Conservation (phyloP, 2,113 vertebrate species). For the Arizona elegans region DNA sequence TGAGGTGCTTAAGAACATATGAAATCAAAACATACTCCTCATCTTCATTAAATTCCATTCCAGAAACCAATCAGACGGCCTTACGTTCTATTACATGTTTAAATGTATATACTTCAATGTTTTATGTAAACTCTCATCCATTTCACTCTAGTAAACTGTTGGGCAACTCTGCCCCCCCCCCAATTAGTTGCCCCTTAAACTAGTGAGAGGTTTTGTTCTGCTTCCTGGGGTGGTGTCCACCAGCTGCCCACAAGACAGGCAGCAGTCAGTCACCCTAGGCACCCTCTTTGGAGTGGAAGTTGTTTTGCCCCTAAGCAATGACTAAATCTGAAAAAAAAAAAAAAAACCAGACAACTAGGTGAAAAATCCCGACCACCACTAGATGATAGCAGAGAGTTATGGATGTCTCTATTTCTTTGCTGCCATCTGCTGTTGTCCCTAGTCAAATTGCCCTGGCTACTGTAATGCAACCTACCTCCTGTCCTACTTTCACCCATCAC, state of each 20-base stretch:
- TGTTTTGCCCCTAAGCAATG: not conserved
- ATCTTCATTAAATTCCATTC: not conserved
- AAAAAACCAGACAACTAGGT: not conserved
- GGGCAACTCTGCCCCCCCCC: not conserved
- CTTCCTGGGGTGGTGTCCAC: not conserved
- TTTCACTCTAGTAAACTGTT: not conserved
- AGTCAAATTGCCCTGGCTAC: not conserved
- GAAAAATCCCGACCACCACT: not conserved
- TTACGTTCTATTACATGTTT: slow-evolving; percentile 28
- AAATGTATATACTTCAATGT: not conserved
- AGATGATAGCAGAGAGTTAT: not conserved
- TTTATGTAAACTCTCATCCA: not conserved
- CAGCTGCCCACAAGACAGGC: not conserved
- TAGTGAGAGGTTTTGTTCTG: not conserved
- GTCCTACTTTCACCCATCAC: not conserved
- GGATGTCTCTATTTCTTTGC: not conserved
- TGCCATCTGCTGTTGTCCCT: not conserved
- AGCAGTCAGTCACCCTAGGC: not conserved
- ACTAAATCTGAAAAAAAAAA: not conserved
- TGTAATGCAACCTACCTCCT: not conserved
- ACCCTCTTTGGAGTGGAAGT: not conserved
- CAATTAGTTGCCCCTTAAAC: not conserved
- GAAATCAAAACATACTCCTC: not conserved
- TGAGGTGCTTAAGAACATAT: not conserved
- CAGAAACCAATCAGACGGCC: not conserved